Evolutionary conservation across 1,140 invertebrate species (phyloP).

Genomic region (Drosophila saltans): DNA sequence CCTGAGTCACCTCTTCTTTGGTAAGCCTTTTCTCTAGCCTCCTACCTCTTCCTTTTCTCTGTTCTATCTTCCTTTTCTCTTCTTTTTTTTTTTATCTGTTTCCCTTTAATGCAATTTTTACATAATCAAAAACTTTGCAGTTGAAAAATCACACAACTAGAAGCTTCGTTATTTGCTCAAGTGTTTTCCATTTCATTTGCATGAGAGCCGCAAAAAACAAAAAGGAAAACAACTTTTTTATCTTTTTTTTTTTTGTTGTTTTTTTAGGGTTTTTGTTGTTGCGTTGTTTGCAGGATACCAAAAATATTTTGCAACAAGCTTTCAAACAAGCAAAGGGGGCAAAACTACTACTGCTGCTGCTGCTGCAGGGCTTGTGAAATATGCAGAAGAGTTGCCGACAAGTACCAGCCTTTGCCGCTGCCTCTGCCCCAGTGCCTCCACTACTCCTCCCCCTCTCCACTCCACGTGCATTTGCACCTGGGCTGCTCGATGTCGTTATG

Average conservation of each 20-base stretch:
- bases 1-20: not conserved
- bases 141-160: constrained; percentile 11
- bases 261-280: not conserved
- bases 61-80: not conserved
- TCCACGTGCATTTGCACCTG: not conserved
- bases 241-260: not conserved
- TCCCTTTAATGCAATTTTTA: constrained; percentile 57
- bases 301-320: constrained; percentile 57
- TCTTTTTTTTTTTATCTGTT: not conserved
- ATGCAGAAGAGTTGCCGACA: constrained; percentile 35
- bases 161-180: constrained; percentile 53
- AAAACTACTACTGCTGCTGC: not conserved
- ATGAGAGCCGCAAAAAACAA: constrained; percentile 58
- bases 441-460: not conserved
- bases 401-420: not conserved
- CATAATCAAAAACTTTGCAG: constrained; percentile 58
- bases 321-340: not conserved
- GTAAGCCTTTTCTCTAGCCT: not conserved
- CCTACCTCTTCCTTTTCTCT: too few species aligned
- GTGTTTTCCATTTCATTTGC: constrained; percentile 77
- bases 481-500: not conserved
- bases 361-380: constrained; percentile 44
- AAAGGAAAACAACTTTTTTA: too few species aligned
- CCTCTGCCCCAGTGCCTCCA: constrained; percentile 1
- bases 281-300: constrained; percentile 28